Evolutionary conservation across 2,797 vertebrate species (phyloP), one percentile per base, ranked within the genome.

Genomic region (Gephyroberyx darwinii): DNA sequence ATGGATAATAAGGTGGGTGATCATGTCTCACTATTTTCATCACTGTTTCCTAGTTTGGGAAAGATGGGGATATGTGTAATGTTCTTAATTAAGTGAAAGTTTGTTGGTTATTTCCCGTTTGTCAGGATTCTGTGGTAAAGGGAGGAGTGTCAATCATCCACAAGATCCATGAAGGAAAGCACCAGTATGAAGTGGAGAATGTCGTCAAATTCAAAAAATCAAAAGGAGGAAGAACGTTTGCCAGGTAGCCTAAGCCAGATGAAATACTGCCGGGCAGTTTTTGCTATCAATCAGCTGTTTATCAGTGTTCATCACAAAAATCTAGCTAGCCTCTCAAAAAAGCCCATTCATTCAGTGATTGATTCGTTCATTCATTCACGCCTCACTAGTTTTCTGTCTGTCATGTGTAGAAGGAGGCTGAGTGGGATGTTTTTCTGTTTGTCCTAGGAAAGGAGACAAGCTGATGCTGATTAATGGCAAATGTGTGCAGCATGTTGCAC

Each of bases 131-230:
- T 26, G 5, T 17, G 19, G 65, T 91, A 0, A 79, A 59, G 0
- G 93, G 93, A 20, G 86, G 92, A 0, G 79, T 93, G 31, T 22
- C 88, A 10, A 82, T 95, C 31, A 1, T 35, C 26, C 93, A 95
- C 64, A 73, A 80, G 17, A 6, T 87, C 50, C 16, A 62, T 0
- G 88, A 93, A 0, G 93, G 92, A 17, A 93, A 91, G 57, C 93
- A 95, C 17, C 78, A 83, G 13, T 95, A 95, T 63, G 69, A 92
- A 63, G 92, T 95, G 30, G 85, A 79, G 14, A 82, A 88, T 7
- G 87, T 94, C 54, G 33, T 94, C 37, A 90, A 92, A 45, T 60
- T 63, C 66, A 80, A 69, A 50, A 81, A 52, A 8, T 5, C 1
- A 0, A 14, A 14, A 0, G 66, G 71, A 37, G 71, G 10, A 26